Conservation (phyloP, 2,113 vertebrate genomes). For the Ageneiosus marmoratus region DNA sequence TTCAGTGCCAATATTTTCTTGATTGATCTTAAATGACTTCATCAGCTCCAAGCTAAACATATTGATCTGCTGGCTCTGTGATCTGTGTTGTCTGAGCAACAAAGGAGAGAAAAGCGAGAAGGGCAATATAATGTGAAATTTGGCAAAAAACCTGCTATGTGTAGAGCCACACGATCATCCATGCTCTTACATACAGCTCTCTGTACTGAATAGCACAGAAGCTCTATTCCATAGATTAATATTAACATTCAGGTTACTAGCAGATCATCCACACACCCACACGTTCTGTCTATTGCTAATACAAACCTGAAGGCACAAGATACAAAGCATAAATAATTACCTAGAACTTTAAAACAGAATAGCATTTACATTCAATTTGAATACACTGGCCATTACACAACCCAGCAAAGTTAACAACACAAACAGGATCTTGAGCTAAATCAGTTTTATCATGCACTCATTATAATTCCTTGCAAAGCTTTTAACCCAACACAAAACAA, state of each 20-base stretch:
- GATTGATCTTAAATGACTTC: constrained; percentile 2
- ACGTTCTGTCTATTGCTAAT: constrained; percentile 8
- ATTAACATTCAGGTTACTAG: constrained; percentile 37
- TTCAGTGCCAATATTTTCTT: not conserved
- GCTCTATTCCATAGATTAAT: constrained; percentile 33
- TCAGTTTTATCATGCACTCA: constrained; percentile 12
- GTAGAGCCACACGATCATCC: constrained; percentile 21
- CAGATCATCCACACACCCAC: constrained; percentile 37
- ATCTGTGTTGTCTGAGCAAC: not conserved
- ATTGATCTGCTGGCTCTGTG: constrained; percentile 18
- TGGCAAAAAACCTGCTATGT: constrained; percentile 22
- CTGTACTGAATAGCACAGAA: constrained; percentile 31
- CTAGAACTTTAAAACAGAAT: not conserved
- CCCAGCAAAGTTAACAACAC: not conserved
- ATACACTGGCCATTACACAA: not conserved
- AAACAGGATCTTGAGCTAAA: constrained; percentile 21
- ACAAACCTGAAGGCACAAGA: not conserved
- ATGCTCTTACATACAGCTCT: constrained; percentile 20
- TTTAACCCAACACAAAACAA: constrained; percentile 16
- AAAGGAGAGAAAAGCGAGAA: constrained; percentile 1
- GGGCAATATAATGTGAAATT: constrained; percentile 15
- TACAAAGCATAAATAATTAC: not conserved
- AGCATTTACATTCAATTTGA: not conserved
- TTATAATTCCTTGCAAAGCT: constrained; percentile 5
- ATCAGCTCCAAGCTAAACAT: constrained; percentile 16